A percentile compares a stretch with the other conserved stretches of the same genome.
phyloP scores from a whole-genome alignment of 2,888 invertebrate genomes.

The Troilus luridus region DNA sequence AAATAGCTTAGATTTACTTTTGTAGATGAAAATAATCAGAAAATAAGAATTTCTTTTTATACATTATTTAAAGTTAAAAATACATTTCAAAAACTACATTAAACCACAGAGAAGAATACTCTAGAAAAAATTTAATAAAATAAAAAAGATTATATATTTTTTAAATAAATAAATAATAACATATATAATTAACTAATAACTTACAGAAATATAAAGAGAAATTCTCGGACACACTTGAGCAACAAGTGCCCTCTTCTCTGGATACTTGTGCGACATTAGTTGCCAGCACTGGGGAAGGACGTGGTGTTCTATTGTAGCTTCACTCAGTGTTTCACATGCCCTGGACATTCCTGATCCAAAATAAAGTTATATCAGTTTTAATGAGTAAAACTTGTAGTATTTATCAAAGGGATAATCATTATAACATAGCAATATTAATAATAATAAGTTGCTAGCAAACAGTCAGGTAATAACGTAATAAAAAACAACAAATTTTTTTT shows the following conservation, averaged over 20 bases:
- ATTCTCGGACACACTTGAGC: conserved; percentile 79
- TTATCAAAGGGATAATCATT: not conserved
- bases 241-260: conserved; percentile 77
- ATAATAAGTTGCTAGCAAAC: no score
- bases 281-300: conserved; percentile 82
- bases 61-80: no score
- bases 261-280: conserved; percentile 78
- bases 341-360: conserved; percentile 1
- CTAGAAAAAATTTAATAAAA: no score
- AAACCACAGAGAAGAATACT: no score
- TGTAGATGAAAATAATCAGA: no score
- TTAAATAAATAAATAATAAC: not conserved
- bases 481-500: no score
- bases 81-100: no score
- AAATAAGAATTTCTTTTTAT: no score
- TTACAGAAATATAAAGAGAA: conserved; percentile 77
- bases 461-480: no score
- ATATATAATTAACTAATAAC: not conserved
- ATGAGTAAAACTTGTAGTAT: not conserved
- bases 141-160: no score
- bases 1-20: no score
- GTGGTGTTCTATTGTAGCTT: conserved; percentile 72
- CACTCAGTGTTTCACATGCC: conserved; percentile 44
- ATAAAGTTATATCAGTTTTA: not conserved
- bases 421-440: no score